These are phyloP conservation scores for Pseudoatta argentina DNA, from an alignment of 1,140 invertebrate species.

Conservation along the genomic window DNA sequence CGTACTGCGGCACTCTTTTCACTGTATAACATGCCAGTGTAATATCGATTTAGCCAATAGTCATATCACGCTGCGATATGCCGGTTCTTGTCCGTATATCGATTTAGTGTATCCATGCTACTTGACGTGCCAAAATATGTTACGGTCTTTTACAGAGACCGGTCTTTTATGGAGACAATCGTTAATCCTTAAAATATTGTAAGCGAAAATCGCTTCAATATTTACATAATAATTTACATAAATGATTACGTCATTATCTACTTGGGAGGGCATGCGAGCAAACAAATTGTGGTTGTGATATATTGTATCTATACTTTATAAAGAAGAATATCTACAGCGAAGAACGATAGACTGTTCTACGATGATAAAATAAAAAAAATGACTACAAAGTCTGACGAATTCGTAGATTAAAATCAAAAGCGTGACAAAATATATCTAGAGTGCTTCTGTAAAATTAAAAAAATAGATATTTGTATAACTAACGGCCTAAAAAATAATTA, in stretches of 20 bases:
- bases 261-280: neutral
- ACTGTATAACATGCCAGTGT: neutral
- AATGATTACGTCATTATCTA: slow-evolving; percentile 18
- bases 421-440: neutral
- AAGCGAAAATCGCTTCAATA: neutral
- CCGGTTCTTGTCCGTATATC: slow-evolving; percentile 19
- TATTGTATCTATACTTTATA: neutral
- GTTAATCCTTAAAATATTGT: slow-evolving; percentile 23
- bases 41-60: slow-evolving; percentile 19
- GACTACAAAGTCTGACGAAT: neutral
- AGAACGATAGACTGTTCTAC: neutral
- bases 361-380: neutral
- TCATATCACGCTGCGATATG: slow-evolving; percentile 28
- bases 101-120: neutral
- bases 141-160: neutral
- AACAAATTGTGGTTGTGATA: neutral
- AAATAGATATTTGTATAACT: neutral
- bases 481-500: too few relatives aligned
- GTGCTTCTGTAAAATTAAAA: neutral
- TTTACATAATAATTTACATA: slow-evolving; percentile 21
- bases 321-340: neutral
- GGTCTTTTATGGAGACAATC: slow-evolving; percentile 35
- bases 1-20: neutral
- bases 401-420: neutral
- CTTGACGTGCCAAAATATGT: slow-evolving; percentile 1